Conservation (phyloP, 2,888 invertebrate genomes). For the Diaphora mendica region DNA sequence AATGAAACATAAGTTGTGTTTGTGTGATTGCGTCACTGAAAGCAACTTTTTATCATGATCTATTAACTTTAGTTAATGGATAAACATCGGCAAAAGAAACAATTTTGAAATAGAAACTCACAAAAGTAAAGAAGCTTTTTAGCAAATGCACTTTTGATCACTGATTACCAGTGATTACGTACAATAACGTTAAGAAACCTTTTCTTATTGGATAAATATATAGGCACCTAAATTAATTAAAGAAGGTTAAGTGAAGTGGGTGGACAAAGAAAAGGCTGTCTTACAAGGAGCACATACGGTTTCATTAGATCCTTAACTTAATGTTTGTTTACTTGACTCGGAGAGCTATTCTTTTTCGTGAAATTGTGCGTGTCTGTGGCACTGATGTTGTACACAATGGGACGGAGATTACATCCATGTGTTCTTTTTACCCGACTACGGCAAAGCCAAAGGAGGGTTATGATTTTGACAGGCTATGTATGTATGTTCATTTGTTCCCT, state of each 20-base stretch:
- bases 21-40: no score
- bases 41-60: no score
- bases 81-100: background rate
- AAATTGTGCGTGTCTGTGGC: slow-evolving; percentile 16
- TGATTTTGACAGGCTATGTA: no score
- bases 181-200: slow-evolving; percentile 8
- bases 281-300: slow-evolving; percentile 34
- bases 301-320: slow-evolving; percentile 42
- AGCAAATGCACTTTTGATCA: slow-evolving; percentile 6
- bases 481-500: no score
- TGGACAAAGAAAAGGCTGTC: slow-evolving; percentile 41
- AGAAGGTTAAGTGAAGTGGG: slow-evolving; percentile 31
- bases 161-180: background rate
- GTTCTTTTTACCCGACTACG: no score
- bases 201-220: slow-evolving; percentile 20
- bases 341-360: slow-evolving; percentile 18
- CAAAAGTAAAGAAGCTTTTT: background rate
- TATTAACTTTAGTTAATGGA: background rate
- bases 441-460: no score
- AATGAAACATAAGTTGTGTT: no score
- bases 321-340: slow-evolving; percentile 33
- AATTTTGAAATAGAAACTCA: background rate
- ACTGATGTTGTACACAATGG: slow-evolving; percentile 12
- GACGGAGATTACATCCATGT: slow-evolving; percentile 10
- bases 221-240: slow-evolving; percentile 32